phyloP scores from a whole-genome alignment of 2,113 vertebrate genomes.

The Eurypyga helias region DNA sequence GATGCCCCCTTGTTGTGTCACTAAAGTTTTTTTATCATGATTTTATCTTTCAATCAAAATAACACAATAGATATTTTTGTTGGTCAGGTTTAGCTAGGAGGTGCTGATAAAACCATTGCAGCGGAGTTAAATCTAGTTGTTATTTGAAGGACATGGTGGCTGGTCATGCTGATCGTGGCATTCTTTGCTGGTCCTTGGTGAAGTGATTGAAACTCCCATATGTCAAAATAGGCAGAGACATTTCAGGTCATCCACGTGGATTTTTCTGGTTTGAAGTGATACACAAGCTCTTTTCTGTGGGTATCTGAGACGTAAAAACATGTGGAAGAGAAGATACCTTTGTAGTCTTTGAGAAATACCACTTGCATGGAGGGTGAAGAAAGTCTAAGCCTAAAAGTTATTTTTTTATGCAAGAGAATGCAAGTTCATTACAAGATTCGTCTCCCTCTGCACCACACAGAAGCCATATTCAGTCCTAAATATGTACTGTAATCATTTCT shows the following conservation, averaged over 20 bases:
- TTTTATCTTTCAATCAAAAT: background rate
- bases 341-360: background rate
- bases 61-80: background rate
- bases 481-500: background rate
- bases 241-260: background rate
- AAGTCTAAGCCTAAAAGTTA: background rate
- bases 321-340: no score
- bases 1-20: background rate
- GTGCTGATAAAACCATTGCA: background rate
- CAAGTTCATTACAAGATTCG: background rate
- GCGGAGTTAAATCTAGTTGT: background rate
- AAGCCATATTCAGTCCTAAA: background rate
- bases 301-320: no score
- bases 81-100: background rate
- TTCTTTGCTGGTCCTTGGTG: background rate
- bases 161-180: background rate
- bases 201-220: background rate
- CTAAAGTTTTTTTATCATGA: background rate
- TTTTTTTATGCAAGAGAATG: background rate
- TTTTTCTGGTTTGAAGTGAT: background rate
- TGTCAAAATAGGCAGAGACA: background rate
- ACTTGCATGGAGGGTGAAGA: background rate
- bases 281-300: accelerated
- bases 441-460: background rate
- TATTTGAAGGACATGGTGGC: background rate